Evolutionary conservation across 2,888 invertebrate genomes (phyloP).

Genomic region (Microplitis deprimator): DNA sequence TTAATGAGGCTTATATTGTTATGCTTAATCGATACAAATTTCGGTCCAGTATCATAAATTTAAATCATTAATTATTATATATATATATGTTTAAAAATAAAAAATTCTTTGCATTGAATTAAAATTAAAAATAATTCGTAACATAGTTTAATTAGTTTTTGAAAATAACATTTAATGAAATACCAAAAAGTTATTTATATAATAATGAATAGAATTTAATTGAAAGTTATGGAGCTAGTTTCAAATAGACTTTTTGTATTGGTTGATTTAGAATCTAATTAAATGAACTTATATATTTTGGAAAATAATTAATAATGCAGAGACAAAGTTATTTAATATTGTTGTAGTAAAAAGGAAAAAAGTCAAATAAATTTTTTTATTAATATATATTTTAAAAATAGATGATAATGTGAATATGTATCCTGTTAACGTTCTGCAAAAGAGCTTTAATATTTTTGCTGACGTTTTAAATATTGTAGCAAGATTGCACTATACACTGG

Average conservation of each 20-base stretch:
- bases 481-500: constrained; percentile 14
- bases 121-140: not conserved
- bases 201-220: not conserved
- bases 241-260: too few relatives aligned
- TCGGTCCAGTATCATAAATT: not conserved
- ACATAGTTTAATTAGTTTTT: not conserved
- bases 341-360: too few relatives aligned
- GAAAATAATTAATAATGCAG: too few relatives aligned
- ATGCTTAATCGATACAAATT: not conserved
- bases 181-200: not conserved
- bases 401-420: constrained; percentile 16
- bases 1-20: not conserved
- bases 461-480: constrained; percentile 15
- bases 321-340: too few relatives aligned
- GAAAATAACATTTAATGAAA: not conserved
- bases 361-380: not conserved
- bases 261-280: too few relatives aligned
- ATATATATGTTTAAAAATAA: not conserved
- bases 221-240: too few relatives aligned
- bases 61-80: not conserved
- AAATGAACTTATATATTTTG: too few relatives aligned
- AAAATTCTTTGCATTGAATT: not conserved
- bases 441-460: constrained; percentile 23
- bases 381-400: not conserved
- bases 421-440: not conserved